Conservation (phyloP, 2,888 invertebrate species). For the Syrphus vitripennis region DNA sequence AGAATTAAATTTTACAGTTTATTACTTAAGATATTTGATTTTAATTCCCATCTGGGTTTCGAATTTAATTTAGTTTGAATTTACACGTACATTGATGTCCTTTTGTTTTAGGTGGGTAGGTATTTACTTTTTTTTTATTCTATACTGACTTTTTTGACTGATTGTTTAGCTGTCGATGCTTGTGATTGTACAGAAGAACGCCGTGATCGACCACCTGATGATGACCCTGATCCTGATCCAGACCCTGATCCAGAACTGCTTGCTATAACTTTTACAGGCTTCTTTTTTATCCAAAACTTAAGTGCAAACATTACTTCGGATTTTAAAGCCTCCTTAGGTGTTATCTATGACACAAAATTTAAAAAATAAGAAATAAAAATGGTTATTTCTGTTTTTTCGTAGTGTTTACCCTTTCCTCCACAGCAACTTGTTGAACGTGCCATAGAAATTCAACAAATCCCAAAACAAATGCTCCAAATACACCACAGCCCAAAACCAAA, state of each 20-base stretch:
- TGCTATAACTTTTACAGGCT: conserved; percentile 83
- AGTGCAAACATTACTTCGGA: conserved; percentile 88
- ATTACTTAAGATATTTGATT: no score
- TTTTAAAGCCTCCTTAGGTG: conserved; percentile 86
- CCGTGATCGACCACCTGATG: conserved; percentile 53
- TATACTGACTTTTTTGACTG: conserved; percentile 19
- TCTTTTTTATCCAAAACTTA: conserved; percentile 88
- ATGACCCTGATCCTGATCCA: conserved; percentile 20
- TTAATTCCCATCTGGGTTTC: no score
- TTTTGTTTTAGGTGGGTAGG: no score
- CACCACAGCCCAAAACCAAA: conserved; percentile 90
- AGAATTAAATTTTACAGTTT: no score
- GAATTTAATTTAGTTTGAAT: no score
- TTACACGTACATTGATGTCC: not conserved
- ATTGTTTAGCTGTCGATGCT: conserved; percentile 16
- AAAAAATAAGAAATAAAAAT: no score
- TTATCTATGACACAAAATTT: no score
- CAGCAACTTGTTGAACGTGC: conserved; percentile 90
- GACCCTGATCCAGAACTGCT: conserved; percentile 61
- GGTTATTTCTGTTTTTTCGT: no score
- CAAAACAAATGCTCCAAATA: conserved; percentile 87
- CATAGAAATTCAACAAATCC: conserved; percentile 93
- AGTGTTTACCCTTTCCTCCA: conserved; percentile 87
- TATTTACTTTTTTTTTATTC: not conserved
- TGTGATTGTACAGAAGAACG: conserved; percentile 58